phyloP scores from a whole-genome alignment of 2,888 invertebrate species.

The Hololepta plana region DNA sequence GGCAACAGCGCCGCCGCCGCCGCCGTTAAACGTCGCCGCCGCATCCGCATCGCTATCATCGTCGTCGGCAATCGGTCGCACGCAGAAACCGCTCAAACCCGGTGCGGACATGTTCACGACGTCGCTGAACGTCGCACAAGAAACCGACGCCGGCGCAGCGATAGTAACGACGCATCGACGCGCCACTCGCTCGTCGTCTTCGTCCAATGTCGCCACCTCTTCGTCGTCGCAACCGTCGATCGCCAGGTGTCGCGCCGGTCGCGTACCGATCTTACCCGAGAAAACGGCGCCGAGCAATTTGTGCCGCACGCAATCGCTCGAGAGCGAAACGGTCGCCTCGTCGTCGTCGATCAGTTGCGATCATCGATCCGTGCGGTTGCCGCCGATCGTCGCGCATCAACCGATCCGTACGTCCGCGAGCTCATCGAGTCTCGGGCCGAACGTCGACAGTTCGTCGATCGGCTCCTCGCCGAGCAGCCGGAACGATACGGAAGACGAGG shows the following conservation, averaged over 20 bases:
- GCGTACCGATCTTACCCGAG: slow-evolving; percentile 13
- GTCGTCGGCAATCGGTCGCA: slow-evolving; percentile 19
- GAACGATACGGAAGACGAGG: slow-evolving; percentile 40
- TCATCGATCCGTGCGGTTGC: background rate
- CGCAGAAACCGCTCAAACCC: slow-evolving; percentile 22
- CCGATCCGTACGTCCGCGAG: slow-evolving; percentile 35
- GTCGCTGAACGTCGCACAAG: slow-evolving; percentile 17
- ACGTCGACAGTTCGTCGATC: slow-evolving; percentile 33
- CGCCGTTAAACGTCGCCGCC: too few relatives aligned
- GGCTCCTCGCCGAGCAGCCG: slow-evolving; percentile 34
- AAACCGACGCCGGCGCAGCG: background rate
- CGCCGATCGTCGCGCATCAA: slow-evolving; percentile 19
- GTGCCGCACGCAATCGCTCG: background rate
- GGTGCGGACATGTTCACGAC: slow-evolving; percentile 26
- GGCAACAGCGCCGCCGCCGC: too few relatives aligned
- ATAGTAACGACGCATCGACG: too few relatives aligned
- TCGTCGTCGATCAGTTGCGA: background rate
- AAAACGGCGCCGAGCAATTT: too few relatives aligned
- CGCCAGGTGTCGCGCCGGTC: too few relatives aligned
- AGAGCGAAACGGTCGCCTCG: background rate
- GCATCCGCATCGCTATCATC: too few relatives aligned
- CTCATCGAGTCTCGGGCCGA: slow-evolving; percentile 50
- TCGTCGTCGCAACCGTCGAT: too few relatives aligned
- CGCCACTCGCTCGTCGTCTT: too few relatives aligned
- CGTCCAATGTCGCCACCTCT: too few relatives aligned